These are phyloP conservation scores for Protosalanx chinensis DNA, from an alignment of 2,797 vertebrate genomes.

Conservation along the genomic window DNA sequence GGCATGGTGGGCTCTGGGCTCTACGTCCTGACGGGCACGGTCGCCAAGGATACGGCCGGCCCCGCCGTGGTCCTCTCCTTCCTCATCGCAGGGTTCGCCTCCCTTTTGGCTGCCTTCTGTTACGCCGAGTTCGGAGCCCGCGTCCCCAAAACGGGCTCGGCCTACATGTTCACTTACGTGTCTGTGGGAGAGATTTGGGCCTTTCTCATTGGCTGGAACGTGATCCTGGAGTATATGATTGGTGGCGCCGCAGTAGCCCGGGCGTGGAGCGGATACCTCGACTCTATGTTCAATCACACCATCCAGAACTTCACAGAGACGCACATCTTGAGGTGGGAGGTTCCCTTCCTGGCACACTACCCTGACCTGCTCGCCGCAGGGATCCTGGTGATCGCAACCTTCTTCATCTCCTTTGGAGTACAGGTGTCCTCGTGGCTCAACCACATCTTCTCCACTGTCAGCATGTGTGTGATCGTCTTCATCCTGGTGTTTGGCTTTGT, in stretches of 20 bases:
- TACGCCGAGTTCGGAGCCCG: slow-evolving; percentile 95
- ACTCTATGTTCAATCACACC: slow-evolving; percentile 90
- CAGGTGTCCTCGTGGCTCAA: slow-evolving; percentile 94
- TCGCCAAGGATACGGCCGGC: slow-evolving; percentile 88
- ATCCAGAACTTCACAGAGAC: slow-evolving; percentile 92
- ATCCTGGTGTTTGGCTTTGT: slow-evolving; percentile 89
- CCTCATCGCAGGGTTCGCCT: slow-evolving; percentile 84
- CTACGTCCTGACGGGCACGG: slow-evolving; percentile 91
- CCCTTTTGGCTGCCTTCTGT: slow-evolving; percentile 91
- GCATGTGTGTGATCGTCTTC: slow-evolving; percentile 83
- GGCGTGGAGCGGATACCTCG: slow-evolving; percentile 95
- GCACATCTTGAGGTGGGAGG: slow-evolving; percentile 83
- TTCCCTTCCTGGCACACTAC: slow-evolving; percentile 86
- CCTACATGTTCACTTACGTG: slow-evolving; percentile 97
- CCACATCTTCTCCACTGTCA: slow-evolving; percentile 87
- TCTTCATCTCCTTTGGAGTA: slow-evolving; percentile 92
- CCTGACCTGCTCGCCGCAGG: slow-evolving; percentile 88
- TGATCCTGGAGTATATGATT: slow-evolving; percentile 94
- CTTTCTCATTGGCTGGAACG: slow-evolving; percentile 97
- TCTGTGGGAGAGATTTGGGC: slow-evolving; percentile 96
- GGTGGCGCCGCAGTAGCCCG: slow-evolving; percentile 90
- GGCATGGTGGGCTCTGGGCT: slow-evolving; percentile 95
- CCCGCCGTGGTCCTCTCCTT: slow-evolving; percentile 89
- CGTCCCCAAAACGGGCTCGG: slow-evolving; percentile 92
- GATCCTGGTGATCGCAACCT: slow-evolving; percentile 82